Evolutionary conservation across 2,888 invertebrate species (phyloP).

Genomic region (Heliconius erato): DNA sequence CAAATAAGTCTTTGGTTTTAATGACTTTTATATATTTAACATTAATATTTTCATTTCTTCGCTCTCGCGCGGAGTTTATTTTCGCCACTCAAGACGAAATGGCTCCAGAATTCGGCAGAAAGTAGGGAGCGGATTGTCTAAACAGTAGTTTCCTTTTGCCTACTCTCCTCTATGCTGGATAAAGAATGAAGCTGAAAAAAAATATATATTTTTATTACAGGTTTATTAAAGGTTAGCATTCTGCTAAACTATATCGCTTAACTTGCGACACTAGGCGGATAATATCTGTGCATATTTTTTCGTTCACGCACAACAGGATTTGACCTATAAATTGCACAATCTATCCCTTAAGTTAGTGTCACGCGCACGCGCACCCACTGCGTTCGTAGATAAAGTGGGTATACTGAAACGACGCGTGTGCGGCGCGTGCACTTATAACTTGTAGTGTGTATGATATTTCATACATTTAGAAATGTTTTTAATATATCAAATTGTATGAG

Average conservation of each 20-base stretch:
- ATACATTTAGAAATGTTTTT: constrained; percentile 2
- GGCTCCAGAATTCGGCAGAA: too few species aligned
- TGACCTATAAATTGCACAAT: constrained; percentile 61
- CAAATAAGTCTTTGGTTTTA: not conserved
- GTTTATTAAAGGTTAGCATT: too few species aligned
- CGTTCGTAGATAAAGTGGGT: constrained; percentile 62
- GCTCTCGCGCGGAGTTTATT: too few species aligned
- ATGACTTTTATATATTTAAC: too few species aligned
- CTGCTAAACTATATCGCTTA: not conserved
- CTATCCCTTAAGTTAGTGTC: constrained; percentile 64
- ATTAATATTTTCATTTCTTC: too few species aligned
- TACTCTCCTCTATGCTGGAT: too few species aligned
- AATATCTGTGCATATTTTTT: constrained; percentile 41
- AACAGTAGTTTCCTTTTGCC: too few species aligned
- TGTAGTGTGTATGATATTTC: constrained; percentile 41
- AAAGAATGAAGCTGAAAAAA: too few species aligned
- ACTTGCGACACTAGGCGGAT: not conserved
- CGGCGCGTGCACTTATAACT: constrained; percentile 72
- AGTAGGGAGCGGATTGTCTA: too few species aligned
- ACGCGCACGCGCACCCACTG: constrained; percentile 63
- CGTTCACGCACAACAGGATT: constrained; percentile 51
- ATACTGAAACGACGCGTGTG: constrained; percentile 69
- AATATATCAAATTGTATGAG: not conserved
- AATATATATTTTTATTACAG: too few species aligned
- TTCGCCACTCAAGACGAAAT: too few species aligned